phyloP scores from a whole-genome alignment of 2,888 invertebrate species.

The Agrilus cyanescens region DNA sequence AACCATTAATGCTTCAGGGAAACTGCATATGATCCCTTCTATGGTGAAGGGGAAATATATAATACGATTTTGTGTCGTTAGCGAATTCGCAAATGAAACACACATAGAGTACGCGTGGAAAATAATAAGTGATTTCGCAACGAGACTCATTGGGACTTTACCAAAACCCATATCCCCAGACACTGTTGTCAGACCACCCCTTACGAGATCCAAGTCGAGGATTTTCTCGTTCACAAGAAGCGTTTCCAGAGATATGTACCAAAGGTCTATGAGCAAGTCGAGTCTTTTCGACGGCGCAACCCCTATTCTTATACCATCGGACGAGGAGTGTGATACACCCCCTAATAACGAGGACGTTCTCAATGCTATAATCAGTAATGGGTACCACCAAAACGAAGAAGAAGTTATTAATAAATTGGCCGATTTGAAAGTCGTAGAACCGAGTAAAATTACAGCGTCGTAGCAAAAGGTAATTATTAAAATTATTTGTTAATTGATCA shows the following conservation, averaged over 20 bases:
- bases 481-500: too few relatives aligned
- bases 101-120: constrained; percentile 59
- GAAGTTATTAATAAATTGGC: constrained; percentile 3
- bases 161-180: constrained; percentile 33
- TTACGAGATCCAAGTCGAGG: constrained; percentile 41
- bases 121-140: constrained; percentile 48
- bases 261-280: constrained; percentile 39
- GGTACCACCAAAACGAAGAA: constrained; percentile 2
- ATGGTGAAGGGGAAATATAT: constrained; percentile 64
- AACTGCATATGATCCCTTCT: constrained; percentile 78
- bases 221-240: constrained; percentile 46
- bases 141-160: constrained; percentile 40
- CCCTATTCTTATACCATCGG: constrained; percentile 42
- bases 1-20: constrained; percentile 69
- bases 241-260: constrained; percentile 42
- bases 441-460: too few relatives aligned
- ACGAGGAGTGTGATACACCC: constrained; percentile 15
- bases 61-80: constrained; percentile 63
- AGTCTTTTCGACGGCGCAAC: constrained; percentile 43
- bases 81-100: constrained; percentile 62
- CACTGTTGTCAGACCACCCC: constrained; percentile 34
- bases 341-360: constrained; percentile 11
- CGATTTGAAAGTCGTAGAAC: background rate
- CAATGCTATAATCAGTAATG: constrained; percentile 4
- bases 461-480: too few relatives aligned